Conservation (phyloP, 1,140 invertebrate species). For the Caerostris extrusa region DNA sequence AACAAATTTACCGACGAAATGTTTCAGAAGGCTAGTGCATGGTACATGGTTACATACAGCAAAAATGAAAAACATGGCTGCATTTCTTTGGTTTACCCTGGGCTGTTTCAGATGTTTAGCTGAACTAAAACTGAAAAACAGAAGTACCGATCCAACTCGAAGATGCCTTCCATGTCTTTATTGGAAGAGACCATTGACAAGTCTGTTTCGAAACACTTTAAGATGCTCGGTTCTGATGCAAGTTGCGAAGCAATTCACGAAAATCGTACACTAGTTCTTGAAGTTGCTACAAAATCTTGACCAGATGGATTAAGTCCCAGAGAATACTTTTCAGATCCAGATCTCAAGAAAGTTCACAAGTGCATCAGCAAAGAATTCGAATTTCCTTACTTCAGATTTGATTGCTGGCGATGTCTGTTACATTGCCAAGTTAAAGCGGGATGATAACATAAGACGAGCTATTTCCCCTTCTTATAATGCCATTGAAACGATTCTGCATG, state of each 20-base stretch:
- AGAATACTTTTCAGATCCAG: conserved; percentile 25
- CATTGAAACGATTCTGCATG: conserved; percentile 49
- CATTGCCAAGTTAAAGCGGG: conserved; percentile 8
- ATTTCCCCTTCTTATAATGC: conserved; percentile 62
- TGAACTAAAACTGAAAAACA: conserved; percentile 53
- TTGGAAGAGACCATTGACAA: conserved; percentile 49
- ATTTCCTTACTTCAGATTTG: not conserved
- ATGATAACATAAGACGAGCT: conserved; percentile 4
- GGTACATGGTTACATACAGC: conserved; percentile 79
- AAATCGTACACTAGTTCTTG: conserved; percentile 38
- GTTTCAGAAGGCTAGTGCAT: conserved; percentile 79
- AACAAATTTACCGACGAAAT: conserved; percentile 65
- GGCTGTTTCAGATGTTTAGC: conserved; percentile 71
- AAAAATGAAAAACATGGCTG: not conserved
- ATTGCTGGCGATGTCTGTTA: not conserved
- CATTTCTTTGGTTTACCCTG: conserved; percentile 77
- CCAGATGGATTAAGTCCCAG: conserved; percentile 48
- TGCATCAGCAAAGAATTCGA: conserved; percentile 46
- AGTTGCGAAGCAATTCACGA: not conserved
- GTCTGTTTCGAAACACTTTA: conserved; percentile 19
- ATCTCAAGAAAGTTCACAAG: conserved; percentile 37
- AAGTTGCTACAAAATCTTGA: conserved; percentile 18
- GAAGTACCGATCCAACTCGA: not conserved
- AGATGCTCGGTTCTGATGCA: not conserved
- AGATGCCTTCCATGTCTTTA: not conserved